Conservation (phyloP, 2,888 invertebrate genomes). For the Gymnosoma rotundatum region DNA sequence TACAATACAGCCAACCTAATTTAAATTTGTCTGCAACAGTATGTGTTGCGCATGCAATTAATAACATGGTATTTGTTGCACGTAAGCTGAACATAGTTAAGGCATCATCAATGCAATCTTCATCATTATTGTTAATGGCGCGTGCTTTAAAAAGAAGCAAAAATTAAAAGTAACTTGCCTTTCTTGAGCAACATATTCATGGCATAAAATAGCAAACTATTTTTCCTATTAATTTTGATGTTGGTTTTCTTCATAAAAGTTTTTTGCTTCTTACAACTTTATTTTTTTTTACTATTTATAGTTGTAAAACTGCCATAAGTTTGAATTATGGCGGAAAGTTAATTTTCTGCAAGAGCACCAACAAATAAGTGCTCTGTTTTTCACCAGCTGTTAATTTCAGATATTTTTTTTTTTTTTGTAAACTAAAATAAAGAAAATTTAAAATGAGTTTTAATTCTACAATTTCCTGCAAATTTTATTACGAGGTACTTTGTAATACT, state of each 20-base stretch:
- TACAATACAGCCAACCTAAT: not conserved
- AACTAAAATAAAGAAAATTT: no score
- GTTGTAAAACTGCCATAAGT: constrained; percentile 52
- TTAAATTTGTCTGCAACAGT: not conserved
- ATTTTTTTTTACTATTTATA: not conserved
- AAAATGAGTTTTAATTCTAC: no score
- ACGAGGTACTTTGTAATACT: no score
- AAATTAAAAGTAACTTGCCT: not conserved
- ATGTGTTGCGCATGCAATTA: not conserved
- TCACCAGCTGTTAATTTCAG: no score
- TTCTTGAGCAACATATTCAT: not conserved
- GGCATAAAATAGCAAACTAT: constrained; percentile 3
- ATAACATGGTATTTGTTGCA: constrained; percentile 20
- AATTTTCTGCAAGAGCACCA: constrained; percentile 31
- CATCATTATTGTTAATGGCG: constrained; percentile 52
- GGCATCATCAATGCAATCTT: constrained; percentile 38
- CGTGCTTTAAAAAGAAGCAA: constrained; percentile 4
- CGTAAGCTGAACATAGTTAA: constrained; percentile 31
- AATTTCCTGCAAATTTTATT: no score
- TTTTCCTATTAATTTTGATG: constrained; percentile 11
- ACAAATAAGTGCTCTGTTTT: not conserved
- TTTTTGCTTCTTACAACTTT: constrained; percentile 18
- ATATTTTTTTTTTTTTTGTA: no score
- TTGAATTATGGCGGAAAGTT: constrained; percentile 63
- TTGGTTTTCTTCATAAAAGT: not conserved